A percentile compares a stretch with the other conserved stretches of the same genome.
phyloP scores from a whole-genome alignment of 2,888 invertebrate genomes.

The Parthenolecanium corni region DNA sequence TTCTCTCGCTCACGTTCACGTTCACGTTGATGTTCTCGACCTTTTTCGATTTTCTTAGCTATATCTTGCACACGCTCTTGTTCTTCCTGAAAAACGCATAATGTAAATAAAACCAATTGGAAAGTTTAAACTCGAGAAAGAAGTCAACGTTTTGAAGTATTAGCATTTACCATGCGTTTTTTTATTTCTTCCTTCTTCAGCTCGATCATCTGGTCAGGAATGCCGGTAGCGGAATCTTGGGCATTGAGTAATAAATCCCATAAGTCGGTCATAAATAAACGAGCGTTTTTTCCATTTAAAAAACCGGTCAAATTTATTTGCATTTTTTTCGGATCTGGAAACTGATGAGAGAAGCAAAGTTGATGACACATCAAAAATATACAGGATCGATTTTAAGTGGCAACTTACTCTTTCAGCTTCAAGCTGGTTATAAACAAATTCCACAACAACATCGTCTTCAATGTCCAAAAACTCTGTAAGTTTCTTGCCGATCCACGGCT shows the following conservation, averaged over 20 bases:
- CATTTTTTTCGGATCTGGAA: constrained; percentile 95
- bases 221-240: constrained; percentile 88
- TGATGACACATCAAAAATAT: neutral
- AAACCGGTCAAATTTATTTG: constrained; percentile 99
- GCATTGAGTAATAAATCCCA: constrained; percentile 93
- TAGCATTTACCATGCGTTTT: constrained; percentile 58
- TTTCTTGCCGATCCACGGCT: constrained; percentile 97
- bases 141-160: too few species aligned
- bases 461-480: constrained; percentile 91
- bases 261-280: constrained; percentile 93
- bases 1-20: constrained; percentile 36
- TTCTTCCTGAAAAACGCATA: constrained; percentile 48
- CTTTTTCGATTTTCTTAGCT: constrained; percentile 36
- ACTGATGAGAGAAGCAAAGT: constrained; percentile 48
- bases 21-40: constrained; percentile 34
- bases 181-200: constrained; percentile 94
- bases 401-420: constrained; percentile 77
- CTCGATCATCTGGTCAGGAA: constrained; percentile 87
- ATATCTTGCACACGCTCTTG: constrained; percentile 55
- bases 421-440: constrained; percentile 96
- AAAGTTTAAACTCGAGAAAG: too few species aligned
- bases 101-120: constrained; percentile 14
- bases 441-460: constrained; percentile 97
- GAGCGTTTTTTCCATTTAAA: constrained; percentile 91
- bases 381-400: constrained; percentile 26